Percentiles rank a stretch among this genome's conserved stretches.
phyloP scores from a whole-genome alignment of 2,888 invertebrate genomes.

The Cryptophagus acutangulus region DNA sequence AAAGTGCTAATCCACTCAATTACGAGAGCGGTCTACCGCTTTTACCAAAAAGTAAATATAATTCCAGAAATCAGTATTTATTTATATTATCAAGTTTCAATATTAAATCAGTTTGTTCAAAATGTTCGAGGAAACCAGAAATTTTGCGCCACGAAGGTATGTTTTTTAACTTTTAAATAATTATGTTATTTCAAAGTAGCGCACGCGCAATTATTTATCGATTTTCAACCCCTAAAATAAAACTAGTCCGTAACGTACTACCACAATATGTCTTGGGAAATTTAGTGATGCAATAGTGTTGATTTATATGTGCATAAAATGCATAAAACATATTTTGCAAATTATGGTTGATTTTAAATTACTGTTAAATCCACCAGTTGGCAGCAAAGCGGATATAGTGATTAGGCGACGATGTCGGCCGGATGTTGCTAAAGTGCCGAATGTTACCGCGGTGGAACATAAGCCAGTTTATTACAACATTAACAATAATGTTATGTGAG shows the following conservation, averaged over 20 bases:
- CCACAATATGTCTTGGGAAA: no score
- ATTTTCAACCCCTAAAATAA: slow-evolving; percentile 1
- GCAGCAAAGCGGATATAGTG: slow-evolving; percentile 20
- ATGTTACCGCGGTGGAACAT: not conserved
- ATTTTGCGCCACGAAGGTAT: no score
- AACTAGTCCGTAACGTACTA: not conserved
- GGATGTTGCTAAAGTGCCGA: not conserved
- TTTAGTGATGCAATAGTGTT: no score
- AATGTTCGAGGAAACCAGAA: no score
- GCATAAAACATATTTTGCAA: no score
- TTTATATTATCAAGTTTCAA: no score
- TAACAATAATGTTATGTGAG: not conserved
- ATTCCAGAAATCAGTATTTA: no score
- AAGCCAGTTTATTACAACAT: not conserved
- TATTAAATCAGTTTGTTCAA: no score
- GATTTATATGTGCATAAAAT: no score
- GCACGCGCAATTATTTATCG: slow-evolving; percentile 2
- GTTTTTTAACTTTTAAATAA: no score
- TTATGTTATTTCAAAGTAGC: no score
- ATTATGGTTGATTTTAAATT: slow-evolving; percentile 39
- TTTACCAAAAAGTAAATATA: not conserved
- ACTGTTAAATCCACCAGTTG: slow-evolving; percentile 26
- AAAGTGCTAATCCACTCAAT: not conserved
- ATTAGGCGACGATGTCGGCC: slow-evolving; percentile 19
- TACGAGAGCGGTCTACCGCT: not conserved